phyloP scores from a whole-genome alignment of 2,113 vertebrate species.

The Rhizomys pruinosus region DNA sequence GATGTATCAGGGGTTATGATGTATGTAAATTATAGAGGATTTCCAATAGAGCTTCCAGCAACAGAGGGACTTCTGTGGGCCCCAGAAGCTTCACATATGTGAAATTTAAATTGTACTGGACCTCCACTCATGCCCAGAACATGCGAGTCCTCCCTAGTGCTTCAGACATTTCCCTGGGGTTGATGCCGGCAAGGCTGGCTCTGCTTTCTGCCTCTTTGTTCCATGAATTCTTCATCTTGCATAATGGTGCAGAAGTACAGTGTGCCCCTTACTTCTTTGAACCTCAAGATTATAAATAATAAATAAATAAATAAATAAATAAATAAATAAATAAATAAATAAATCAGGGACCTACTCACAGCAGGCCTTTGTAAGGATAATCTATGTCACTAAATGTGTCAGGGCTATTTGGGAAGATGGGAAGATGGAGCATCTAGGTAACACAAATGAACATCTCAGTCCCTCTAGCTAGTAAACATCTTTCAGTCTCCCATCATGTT shows the following conservation, averaged over 20 bases:
- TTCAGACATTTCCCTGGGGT: not conserved
- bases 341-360: not conserved
- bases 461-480: not conserved
- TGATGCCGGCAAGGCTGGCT: too few species aligned
- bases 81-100: not conserved
- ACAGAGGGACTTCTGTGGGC: not conserved
- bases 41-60: not conserved
- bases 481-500: not conserved
- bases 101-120: not conserved
- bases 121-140: not conserved
- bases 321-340: too few species aligned
- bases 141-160: not conserved
- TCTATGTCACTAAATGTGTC: not conserved
- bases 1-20: not conserved
- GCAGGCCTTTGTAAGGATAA: not conserved
- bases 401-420: not conserved
- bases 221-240: not conserved
- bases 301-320: too few species aligned
- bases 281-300: too few species aligned
- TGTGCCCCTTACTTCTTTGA: not conserved
- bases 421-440: too few species aligned
- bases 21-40: not conserved
- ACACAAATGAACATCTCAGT: not conserved
- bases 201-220: not conserved
- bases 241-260: not conserved